phyloP scores from a whole-genome alignment of 1,140 invertebrate species.

The Monomorium pharaonis region DNA sequence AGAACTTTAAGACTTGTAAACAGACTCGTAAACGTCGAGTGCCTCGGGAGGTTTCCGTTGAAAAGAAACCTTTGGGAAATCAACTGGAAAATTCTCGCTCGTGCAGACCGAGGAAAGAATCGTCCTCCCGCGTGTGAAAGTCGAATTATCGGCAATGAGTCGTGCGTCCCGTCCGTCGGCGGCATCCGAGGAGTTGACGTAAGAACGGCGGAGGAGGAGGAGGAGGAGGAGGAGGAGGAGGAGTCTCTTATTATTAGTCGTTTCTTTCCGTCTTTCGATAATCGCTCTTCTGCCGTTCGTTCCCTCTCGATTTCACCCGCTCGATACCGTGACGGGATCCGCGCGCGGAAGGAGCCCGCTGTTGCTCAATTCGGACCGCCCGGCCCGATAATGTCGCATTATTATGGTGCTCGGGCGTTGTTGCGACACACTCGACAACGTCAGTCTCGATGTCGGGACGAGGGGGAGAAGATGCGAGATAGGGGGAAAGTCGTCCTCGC shows the following conservation, averaged over 20 bases:
- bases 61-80: background rate
- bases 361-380: slow-evolving; percentile 49
- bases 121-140: slow-evolving; percentile 8
- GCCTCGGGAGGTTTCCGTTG: background rate
- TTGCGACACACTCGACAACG: background rate
- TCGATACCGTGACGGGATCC: slow-evolving; percentile 17
- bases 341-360: slow-evolving; percentile 24
- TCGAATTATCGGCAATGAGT: background rate
- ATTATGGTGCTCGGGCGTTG: background rate
- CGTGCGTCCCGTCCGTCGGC: background rate
- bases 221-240: slow-evolving; percentile 5
- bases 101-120: background rate
- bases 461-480: slow-evolving; percentile 35
- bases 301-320: slow-evolving; percentile 51
- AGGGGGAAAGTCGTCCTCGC: slow-evolving; percentile 25
- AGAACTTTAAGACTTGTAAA: background rate
- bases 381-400: slow-evolving; percentile 43
- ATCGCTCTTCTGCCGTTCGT: slow-evolving; percentile 6
- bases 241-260: slow-evolving; percentile 17
- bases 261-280: slow-evolving; percentile 31
- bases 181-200: background rate
- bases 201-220: slow-evolving; percentile 1
- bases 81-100: background rate
- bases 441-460: background rate
- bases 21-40: background rate